Percentiles rank a stretch among this genome's conserved stretches.
Conservation (phyloP, 2,888 invertebrate species). For the Alentia gelatinosa region DNA sequence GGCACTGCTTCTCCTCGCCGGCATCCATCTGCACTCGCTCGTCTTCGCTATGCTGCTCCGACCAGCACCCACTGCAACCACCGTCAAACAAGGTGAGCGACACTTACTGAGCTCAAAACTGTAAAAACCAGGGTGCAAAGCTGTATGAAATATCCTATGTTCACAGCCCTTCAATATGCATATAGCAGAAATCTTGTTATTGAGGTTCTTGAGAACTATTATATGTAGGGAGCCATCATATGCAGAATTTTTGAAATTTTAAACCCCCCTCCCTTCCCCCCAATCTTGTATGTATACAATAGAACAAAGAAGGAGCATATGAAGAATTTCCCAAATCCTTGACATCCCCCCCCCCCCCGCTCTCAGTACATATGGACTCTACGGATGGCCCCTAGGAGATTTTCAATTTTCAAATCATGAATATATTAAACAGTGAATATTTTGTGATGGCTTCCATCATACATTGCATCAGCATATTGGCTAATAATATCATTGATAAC, state of each 20-base stretch:
- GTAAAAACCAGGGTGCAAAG: background rate
- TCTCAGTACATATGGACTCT: too few species aligned
- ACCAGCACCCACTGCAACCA: background rate
- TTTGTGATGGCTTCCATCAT: too few species aligned
- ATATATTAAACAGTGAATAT: too few species aligned
- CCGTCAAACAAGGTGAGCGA: background rate
- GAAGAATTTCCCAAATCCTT: too few species aligned
- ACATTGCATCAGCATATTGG: too few species aligned
- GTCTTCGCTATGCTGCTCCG: slow-evolving; percentile 18
- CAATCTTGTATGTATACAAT: too few species aligned
- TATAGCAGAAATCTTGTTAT: background rate
- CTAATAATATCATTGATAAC: too few species aligned
- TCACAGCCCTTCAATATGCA: background rate
- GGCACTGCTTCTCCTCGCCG: background rate
- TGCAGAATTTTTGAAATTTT: background rate
- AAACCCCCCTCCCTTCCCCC: too few species aligned
- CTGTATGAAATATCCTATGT: background rate
- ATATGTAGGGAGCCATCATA: background rate
- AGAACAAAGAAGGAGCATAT: too few species aligned
- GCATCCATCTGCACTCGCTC: background rate
- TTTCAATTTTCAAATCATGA: too few species aligned
- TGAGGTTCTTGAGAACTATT: background rate
- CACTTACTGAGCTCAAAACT: background rate
- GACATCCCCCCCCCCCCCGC: too few species aligned
- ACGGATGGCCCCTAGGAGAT: too few species aligned